Base-by-base conservation (phyloP, 2,113 vertebrate genomes). In the Megaceryle torquata region DNA sequence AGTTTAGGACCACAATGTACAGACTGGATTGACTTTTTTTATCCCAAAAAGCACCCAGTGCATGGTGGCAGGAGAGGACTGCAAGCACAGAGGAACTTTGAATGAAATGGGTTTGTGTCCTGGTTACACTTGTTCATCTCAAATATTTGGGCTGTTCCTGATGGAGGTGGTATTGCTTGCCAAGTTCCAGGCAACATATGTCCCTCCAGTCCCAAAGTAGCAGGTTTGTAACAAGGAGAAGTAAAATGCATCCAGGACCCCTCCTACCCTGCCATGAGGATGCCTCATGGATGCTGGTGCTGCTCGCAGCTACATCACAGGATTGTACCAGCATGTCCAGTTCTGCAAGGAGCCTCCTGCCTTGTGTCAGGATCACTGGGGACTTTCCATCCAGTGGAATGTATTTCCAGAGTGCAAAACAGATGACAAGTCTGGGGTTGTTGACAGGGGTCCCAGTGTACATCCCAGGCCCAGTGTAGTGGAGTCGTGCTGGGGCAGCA, bases 351-450 rank as follows among this genome's bases (percentile, higher is more conserved):
- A 78, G 19, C 53, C 31, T 82, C 22, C n/a, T 53, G 35, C 22
- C 14, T 20, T 46, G 26, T 6, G 5, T 6, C 0, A 1, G 53
- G 19, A 19, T 50, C 1, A 1, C 1, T 57, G 48, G 56, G 77
- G 57, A 51, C 64, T 88, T 82, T 64, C 44, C 28, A 69, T 19
- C 31, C 15, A 7, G 0, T 1, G 0, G 29, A 67, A 13, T 9
- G 9, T 70, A 17, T 70, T 64, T 71, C 11, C 43, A 59, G 71
- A 51, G 8, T 16, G 10, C 41, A 43, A 11, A 11, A 25, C 4
- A 50, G 13, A 46, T 33, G 21, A 29, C 31, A 13, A 21, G n/a
- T 76, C 59, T 20, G 28, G 37, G n/a, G 7, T 28, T 37, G 48
- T 43, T 10, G 37, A 18, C 26, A 56, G 39, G 21, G 31, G 19